Evolutionary conservation across 2,113 vertebrate species (phyloP), one percentile per base, ranked within the genome.

Genomic region (Oxygymnocypris stewartii): DNA sequence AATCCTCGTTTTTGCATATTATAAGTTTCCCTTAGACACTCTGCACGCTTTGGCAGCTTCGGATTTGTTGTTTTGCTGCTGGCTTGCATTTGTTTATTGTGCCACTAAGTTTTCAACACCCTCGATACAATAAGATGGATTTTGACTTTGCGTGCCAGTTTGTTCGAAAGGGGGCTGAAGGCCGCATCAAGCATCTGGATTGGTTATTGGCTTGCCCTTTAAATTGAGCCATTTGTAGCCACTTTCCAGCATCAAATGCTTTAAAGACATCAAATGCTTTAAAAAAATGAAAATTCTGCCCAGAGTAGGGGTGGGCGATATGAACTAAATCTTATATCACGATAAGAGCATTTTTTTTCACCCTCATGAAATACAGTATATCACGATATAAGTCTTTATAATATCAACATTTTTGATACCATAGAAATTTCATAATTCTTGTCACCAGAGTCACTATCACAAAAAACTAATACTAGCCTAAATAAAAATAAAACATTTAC

Each of bases 1-100:
- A 94, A 94, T 94, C 93, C 92, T 90, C 90, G 87, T 91, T 93
- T 93, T 92, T 90, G 92, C 90, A 92, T 92, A 88, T 85, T 85
- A 61, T 65, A 82, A 14, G 78, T 79, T 88, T 87, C 85, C 87
- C 78, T 74, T 69, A 87, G 85, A 87, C 44, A 20, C 79, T 80
- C 35, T 4, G 44, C 37, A 47, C 57, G 79, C 81, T 79, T 89
- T 65, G 82, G 42, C 28, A 54, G 84, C 61, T 44, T 74, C 51
- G 0, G 65, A 61, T 13, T 90, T 79, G 87, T 65, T 49, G 78
- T 84, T 83, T 63, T 59, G 73, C 35, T 5, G 49, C 75, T 85
- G 84, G 74, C 73, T 88, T 85, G 83, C 74, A 90, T 90, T 88
- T 88, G 79, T 81, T 82, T 84, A 88, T 85, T 88, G 87, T 90